Conservation (phyloP, 2,888 invertebrate species). For the Laspeyria flexula region DNA sequence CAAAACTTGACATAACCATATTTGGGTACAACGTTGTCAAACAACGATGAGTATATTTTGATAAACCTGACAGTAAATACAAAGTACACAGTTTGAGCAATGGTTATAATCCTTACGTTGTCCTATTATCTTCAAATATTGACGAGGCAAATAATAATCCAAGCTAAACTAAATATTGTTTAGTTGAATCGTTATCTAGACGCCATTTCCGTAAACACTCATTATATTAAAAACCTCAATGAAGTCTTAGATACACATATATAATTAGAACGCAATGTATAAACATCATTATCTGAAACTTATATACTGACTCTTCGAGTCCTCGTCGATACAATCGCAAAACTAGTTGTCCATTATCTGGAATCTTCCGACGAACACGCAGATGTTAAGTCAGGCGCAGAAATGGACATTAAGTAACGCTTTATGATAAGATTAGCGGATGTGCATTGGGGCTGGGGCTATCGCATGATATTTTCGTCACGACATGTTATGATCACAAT, state of each 20-base stretch:
- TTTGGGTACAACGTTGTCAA: not conserved
- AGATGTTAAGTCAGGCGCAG: slow-evolving; percentile 62
- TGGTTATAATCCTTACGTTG: too few relatives aligned
- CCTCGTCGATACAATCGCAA: slow-evolving; percentile 55
- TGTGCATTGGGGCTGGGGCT: slow-evolving; percentile 56
- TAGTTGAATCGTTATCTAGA: slow-evolving; percentile 26
- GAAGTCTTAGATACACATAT: slow-evolving; percentile 14
- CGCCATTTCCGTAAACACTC: slow-evolving; percentile 27
- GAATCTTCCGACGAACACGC: slow-evolving; percentile 55
- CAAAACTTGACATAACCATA: not conserved
- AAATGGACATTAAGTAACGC: slow-evolving; percentile 61
- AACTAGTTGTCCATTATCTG: slow-evolving; percentile 62
- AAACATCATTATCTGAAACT: slow-evolving; percentile 37
- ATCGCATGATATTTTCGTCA: slow-evolving; percentile 55
- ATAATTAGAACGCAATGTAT: slow-evolving; percentile 32
- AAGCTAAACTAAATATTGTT: too few relatives aligned
- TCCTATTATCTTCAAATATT: not conserved
- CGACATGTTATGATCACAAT: slow-evolving; percentile 43
- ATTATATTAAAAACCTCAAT: slow-evolving; percentile 22
- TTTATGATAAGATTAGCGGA: slow-evolving; percentile 63
- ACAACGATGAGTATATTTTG: too few relatives aligned
- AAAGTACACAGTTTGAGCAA: too few relatives aligned
- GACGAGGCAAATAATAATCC: not conserved
- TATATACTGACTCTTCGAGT: slow-evolving; percentile 28
- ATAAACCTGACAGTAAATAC: too few relatives aligned